A percentile compares a stretch with the other conserved stretches of the same genome.
Conservation (phyloP, 2,888 invertebrate species). For the Rotaria magnacalcarata region DNA sequence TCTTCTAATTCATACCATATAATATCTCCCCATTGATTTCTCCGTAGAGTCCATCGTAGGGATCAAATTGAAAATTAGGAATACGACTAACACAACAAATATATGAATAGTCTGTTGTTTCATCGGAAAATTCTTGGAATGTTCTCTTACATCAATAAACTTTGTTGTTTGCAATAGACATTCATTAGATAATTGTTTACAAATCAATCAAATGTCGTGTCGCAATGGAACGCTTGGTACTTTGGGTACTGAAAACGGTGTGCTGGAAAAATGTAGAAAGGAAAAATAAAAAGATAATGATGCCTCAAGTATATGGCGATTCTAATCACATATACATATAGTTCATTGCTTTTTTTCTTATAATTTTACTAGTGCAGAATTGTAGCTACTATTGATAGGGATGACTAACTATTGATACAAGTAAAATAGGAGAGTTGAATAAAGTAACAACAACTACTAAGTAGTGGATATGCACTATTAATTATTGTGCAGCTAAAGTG, state of each 20-base stretch:
- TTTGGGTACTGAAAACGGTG: accelerated
- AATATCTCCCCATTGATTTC: not conserved
- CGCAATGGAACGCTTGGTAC: not conserved
- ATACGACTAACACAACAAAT: not conserved
- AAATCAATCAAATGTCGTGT: not conserved
- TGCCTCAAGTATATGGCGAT: too few species aligned
- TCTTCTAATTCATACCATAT: not conserved
- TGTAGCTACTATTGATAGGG: too few species aligned
- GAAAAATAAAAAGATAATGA: too few species aligned
- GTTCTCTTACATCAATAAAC: not conserved
- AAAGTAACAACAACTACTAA: too few species aligned
- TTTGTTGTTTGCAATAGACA: not conserved
- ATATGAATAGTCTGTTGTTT: slow-evolving; percentile 26
- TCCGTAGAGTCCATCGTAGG: not conserved
- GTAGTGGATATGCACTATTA: too few species aligned
- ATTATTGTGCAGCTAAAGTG: too few species aligned
- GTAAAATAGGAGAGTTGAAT: too few species aligned
- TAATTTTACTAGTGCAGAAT: too few species aligned
- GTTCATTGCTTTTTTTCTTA: too few species aligned
- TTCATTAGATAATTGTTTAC: not conserved
- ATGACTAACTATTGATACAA: too few species aligned
- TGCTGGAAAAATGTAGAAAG: too few species aligned
- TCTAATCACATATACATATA: too few species aligned
- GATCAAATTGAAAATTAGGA: not conserved
- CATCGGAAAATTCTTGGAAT: not conserved